Base-by-base conservation (phyloP, 2,888 invertebrate genomes). In the Pilophorus perplexus region DNA sequence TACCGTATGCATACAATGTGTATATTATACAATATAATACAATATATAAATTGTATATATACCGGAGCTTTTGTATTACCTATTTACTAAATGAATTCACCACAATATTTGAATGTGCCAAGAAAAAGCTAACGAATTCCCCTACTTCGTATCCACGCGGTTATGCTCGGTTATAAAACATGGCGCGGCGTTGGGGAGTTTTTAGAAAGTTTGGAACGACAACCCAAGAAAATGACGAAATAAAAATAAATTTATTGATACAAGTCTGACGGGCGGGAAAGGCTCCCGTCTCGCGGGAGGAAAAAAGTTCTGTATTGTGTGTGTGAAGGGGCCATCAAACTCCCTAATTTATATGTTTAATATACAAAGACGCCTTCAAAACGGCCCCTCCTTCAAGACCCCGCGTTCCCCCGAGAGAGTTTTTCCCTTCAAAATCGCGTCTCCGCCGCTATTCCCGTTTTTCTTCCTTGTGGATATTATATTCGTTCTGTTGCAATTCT, bases 211-310 rank as follows among this genome's bases (percentile, higher is more conserved):
- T 20, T 14, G 23, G 20, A 44, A 44, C 44, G 46, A 46, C 46
- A 55, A 33, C 55, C 6, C n/a, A 4, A 22, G 55, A 55, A 55
- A 60, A 60, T 60, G 60, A 60, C 60, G 60, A 27, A 60, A 60
- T 59, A 44, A 60, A 60, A 60, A 44, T 60, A 60, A 60, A 60
- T 60, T 60, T 60, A 60, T 60, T 60, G 60, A 60, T 44, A 60
- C 60, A 60, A 60, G 42, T 60, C 20, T 60, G 44, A 60, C 60
- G 60, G 38, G 44, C n/a, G n/a, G n/a, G n/a, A 22, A 55, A 38
- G 55, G 23, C 23, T 1, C 23, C 46, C 23, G n/a, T 23, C 8
- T 44, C 22, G n/a, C 14, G 23, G 55, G 22, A 33, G 33, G 22
- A 22, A 44, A 27, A 60, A 60, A 60, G 23, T 33, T 42, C 23